Evolutionary conservation across 1,140 invertebrate species (phyloP).

Genomic region (Drosophila insularis): DNA sequence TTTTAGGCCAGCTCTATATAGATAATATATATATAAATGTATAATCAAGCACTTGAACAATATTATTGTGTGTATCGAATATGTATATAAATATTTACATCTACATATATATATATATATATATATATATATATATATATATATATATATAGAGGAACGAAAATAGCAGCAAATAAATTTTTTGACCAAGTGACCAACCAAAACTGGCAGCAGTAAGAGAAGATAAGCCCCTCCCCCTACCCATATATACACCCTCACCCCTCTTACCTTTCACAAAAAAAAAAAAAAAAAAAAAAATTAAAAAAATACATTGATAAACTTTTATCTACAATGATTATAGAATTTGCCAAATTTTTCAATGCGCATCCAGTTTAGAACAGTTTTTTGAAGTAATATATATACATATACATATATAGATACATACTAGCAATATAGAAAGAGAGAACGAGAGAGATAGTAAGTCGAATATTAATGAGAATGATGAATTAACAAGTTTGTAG

Average conservation of each 20-base stretch:
- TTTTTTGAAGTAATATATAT: slow-evolving; percentile 31
- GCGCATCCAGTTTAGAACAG: slow-evolving; percentile 46
- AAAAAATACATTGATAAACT: slow-evolving; percentile 17
- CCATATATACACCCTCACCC: too few species aligned
- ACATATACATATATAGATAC: slow-evolving; percentile 9
- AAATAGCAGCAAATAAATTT: not conserved
- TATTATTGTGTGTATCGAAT: slow-evolving; percentile 58
- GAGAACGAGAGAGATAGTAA: not conserved
- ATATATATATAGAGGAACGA: not conserved
- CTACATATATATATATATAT: not conserved
- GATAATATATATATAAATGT: slow-evolving; percentile 17
- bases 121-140: too few species aligned
- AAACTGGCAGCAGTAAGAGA: not conserved
- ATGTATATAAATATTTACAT: slow-evolving; percentile 11
- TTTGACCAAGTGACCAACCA: slow-evolving; percentile 73
- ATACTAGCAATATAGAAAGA: slow-evolving; percentile 40
- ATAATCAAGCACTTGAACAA: slow-evolving; percentile 49
- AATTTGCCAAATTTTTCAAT: slow-evolving; percentile 76
- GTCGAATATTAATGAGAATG: slow-evolving; percentile 45
- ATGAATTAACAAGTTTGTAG: slow-evolving; percentile 39
- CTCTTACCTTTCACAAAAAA: too few species aligned
- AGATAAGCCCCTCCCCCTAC: not conserved
- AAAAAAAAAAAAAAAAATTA: too few species aligned
- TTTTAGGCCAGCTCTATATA: slow-evolving; percentile 40
- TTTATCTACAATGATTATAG: slow-evolving; percentile 47